Evolutionary conservation across 2,797 vertebrate genomes (phyloP).

Genomic region (Mionectes olivaceus): DNA sequence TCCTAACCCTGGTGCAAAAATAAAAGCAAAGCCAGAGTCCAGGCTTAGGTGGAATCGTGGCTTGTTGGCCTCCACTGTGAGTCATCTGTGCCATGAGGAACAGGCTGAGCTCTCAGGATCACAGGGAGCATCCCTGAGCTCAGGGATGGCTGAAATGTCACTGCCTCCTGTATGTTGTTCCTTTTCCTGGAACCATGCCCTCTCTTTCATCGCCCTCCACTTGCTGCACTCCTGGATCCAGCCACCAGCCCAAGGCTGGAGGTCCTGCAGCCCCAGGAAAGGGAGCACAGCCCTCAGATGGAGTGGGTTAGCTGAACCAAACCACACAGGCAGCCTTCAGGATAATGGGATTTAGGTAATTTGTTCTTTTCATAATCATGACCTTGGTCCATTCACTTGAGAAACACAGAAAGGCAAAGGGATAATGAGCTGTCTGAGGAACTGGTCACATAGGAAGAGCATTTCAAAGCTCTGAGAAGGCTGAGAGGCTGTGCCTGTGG

Average conservation of each 20-base stretch:
- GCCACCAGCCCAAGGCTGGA: neutral
- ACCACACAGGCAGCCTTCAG: neutral
- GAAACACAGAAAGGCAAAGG: neutral
- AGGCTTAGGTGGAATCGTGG: neutral
- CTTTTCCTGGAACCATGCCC: neutral
- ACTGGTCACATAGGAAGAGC: neutral
- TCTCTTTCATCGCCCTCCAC: neutral
- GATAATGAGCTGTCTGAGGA: neutral
- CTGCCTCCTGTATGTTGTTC: neutral
- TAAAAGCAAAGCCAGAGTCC: neutral
- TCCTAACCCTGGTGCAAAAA: neutral
- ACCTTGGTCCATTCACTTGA: neutral
- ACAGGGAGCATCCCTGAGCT: neutral
- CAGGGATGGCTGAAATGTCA: neutral
- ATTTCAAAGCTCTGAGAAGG: neutral
- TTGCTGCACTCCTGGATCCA: neutral
- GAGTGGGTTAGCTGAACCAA: neutral
- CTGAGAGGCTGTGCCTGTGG: neutral
- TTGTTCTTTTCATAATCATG: neutral
- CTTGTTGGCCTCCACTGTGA: neutral
- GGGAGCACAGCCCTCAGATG: neutral
- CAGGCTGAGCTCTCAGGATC: neutral
- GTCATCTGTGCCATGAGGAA: neutral
- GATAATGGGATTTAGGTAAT: neutral
- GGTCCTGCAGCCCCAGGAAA: neutral